Evolutionary conservation across 1,140 invertebrate species (phyloP), one percentile per base, ranked within the genome.

Genomic region (Anoplolepis gracilipes): DNA sequence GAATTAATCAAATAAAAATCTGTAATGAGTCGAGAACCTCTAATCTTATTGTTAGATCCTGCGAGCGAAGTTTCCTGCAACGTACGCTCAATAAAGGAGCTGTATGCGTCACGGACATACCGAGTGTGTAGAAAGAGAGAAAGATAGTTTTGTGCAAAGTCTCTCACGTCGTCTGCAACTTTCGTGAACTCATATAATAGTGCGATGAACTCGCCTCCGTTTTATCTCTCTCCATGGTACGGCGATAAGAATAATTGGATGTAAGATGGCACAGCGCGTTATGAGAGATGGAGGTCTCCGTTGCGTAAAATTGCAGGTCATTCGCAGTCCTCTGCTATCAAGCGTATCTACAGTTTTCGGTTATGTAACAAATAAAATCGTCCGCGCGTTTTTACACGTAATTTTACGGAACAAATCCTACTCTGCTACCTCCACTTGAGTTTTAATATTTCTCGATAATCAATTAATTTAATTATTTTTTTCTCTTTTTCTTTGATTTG

Each of bases 171-270:
- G 65, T 55, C 42, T 61, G 87, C 75, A 76, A 87, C 67, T 90
- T 88, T 90, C 77, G 79, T 81, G 59, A 87, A 84, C 87, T 62
- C 2, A 64, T 59, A 79, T 88, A 90, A 90, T 85, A 82, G 88
- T 88, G 67, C 87, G 75, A 33, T 76, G 88, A 90, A 84, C 85
- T 87, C 85, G 11, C 10, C 61, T n/a, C 2, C 55, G 57, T 46
- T 79, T 88, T 86, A 88, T 89, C 87, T 86, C 65, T 70, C 65
- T 61, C 67, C 28, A 69, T 72, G 72, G 69, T 42, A 33, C 46
- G 61, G 10, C 57, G 75, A 90, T 88, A 88, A 88, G 85, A 86
- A 70, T 84, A 69, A 73, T 75, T 76, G 65, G 62, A 61, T 19
- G 64, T 69, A 59, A 78, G 59, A 72, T 53, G 30, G 76, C 42